Percentiles rank a stretch among this genome's conserved stretches.
These are phyloP conservation scores for Periophthalmus magnuspinnatus DNA, from an alignment of 2,797 vertebrate genomes.

Conservation along the genomic window DNA sequence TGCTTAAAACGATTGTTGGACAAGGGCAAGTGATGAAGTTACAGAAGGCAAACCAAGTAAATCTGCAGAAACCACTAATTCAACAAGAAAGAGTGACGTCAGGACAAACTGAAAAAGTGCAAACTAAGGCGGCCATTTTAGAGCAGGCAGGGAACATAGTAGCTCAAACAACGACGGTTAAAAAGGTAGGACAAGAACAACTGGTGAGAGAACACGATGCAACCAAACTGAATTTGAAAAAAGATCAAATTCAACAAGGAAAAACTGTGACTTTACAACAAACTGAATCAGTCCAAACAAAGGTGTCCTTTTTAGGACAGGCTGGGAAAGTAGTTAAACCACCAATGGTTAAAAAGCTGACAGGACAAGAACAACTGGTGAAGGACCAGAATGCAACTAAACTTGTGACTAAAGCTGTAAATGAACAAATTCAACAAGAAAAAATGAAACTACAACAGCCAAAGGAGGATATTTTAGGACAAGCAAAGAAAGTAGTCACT, in stretches of 20 bases:
- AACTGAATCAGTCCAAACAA: background rate
- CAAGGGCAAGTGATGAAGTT: background rate
- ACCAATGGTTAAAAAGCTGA: background rate
- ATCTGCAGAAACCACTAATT: background rate
- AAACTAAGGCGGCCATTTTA: background rate
- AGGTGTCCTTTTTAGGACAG: background rate
- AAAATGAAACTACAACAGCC: background rate
- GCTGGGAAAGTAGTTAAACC: background rate
- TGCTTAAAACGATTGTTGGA: background rate
- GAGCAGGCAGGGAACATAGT: background rate
- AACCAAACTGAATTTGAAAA: background rate
- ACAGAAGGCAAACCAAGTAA: too few relatives aligned
- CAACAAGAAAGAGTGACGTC: background rate
- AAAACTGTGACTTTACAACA: background rate
- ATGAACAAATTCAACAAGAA: slow-evolving; percentile 8
- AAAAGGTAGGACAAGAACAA: slow-evolving; percentile 54
- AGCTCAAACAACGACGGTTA: background rate
- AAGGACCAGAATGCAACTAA: background rate
- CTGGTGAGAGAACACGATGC: slow-evolving; percentile 42
- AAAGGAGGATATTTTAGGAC: slow-evolving; percentile 10
- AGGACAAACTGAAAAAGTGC: background rate
- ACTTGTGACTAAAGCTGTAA: slow-evolving; percentile 10
- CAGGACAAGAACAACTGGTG: background rate
- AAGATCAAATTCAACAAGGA: slow-evolving; percentile 19
- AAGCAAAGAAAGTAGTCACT: background rate